Evolutionary conservation across 2,797 vertebrate species (phyloP).

Genomic region (Gymnodraco acuticeps): DNA sequence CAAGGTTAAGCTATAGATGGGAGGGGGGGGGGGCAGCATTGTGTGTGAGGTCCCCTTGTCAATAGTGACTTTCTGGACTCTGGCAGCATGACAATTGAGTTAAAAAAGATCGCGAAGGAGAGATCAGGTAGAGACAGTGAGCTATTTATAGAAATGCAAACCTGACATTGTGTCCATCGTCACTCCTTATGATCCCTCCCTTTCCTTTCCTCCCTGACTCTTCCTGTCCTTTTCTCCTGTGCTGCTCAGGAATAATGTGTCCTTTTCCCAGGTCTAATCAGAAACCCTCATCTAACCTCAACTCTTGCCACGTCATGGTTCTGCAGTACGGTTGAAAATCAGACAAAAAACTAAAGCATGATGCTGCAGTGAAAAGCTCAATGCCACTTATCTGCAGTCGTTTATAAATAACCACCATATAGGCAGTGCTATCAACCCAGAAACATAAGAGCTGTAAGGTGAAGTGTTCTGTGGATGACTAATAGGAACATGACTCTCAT

Average conservation of each 20-base stretch:
- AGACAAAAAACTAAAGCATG: conserved; percentile 9
- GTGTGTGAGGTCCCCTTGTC: conserved; percentile 23
- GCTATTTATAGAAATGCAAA: conserved; percentile 65
- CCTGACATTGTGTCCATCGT: conserved; percentile 16
- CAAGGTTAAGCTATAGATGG: conserved; percentile 57
- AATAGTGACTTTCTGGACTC: conserved; percentile 31
- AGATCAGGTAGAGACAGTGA: conserved; percentile 24
- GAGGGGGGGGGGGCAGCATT: conserved; percentile 7
- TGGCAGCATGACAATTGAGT: conserved; percentile 6
- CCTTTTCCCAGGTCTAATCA: conserved; percentile 32
- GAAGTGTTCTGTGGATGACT: conserved; percentile 25
- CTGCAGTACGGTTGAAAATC: conserved; percentile 31
- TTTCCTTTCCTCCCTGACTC: background rate
- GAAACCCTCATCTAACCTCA: conserved; percentile 22
- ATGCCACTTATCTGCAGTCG: background rate
- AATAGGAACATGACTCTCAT: conserved; percentile 19
- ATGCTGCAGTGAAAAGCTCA: background rate
- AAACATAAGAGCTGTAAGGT: background rate
- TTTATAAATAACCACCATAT: conserved; percentile 34
- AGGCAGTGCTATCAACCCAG: conserved; percentile 20
- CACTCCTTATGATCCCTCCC: background rate
- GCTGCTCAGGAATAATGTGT: conserved; percentile 13
- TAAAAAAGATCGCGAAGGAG: conserved; percentile 19
- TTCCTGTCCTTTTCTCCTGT: background rate
- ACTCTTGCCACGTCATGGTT: conserved; percentile 42